Percentiles rank a stretch among this genome's conserved stretches.
Evolutionary conservation across 2,888 invertebrate species (phyloP).

Genomic region (Carterocephalus palaemon): DNA sequence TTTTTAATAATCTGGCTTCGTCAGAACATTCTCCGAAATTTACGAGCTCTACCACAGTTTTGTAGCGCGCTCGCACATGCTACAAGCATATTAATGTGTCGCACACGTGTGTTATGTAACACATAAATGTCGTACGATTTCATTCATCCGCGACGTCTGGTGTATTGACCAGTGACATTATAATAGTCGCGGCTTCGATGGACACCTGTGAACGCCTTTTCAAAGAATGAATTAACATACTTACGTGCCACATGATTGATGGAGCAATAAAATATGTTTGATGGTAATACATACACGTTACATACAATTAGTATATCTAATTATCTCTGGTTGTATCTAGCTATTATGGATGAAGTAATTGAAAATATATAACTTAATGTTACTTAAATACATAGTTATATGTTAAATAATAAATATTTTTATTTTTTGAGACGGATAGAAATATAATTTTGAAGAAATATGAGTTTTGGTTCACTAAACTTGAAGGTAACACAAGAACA

Average conservation of each 20-base stretch:
- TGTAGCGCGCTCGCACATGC: slow-evolving; percentile 29
- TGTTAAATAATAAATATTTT: too few species aligned
- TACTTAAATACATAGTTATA: too few species aligned
- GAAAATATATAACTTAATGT: too few species aligned
- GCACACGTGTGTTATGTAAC: slow-evolving; percentile 24
- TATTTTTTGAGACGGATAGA: too few species aligned
- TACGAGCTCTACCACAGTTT: slow-evolving; percentile 31
- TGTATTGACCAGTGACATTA: slow-evolving; percentile 15
- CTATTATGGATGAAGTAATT: too few species aligned
- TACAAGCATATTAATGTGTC: slow-evolving; percentile 27
- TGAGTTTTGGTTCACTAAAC: too few species aligned
- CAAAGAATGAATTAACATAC: slow-evolving; percentile 6
- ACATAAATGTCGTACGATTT: slow-evolving; percentile 12
- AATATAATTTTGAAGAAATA: too few species aligned
- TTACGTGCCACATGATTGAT: slow-evolving; percentile 9
- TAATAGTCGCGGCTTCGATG: slow-evolving; percentile 11
- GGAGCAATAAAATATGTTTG: neutral
- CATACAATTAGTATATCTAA: too few species aligned
- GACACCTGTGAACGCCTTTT: slow-evolving; percentile 10
- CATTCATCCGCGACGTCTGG: slow-evolving; percentile 19
- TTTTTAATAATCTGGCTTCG: slow-evolving; percentile 28
- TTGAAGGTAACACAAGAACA: too few species aligned
- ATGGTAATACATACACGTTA: too few species aligned
- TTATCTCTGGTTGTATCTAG: too few species aligned
- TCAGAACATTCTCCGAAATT: slow-evolving; percentile 31